Evolutionary conservation across 2,888 invertebrate species (phyloP).

Genomic region (Pseudolycoriella hygida): DNA sequence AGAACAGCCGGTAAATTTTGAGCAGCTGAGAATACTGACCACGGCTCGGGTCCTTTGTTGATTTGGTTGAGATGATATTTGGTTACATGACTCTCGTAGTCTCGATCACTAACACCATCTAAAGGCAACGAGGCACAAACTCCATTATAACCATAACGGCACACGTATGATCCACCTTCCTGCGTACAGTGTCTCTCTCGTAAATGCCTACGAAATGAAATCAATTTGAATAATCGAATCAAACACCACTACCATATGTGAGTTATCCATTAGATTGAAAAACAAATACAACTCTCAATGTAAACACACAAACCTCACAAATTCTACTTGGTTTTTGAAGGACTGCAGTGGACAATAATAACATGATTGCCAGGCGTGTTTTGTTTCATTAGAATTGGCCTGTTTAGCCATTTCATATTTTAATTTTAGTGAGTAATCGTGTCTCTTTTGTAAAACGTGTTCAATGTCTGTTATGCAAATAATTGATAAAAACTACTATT

Average conservation of each 20-base stretch:
- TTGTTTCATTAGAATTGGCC: background rate
- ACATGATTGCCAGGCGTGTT: constrained; percentile 38
- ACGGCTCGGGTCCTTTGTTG: constrained; percentile 30
- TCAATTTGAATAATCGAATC: background rate
- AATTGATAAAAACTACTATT: background rate
- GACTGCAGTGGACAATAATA: constrained; percentile 40
- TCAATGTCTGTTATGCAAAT: background rate
- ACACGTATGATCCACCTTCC: constrained; percentile 73
- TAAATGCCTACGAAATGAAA: constrained; percentile 44
- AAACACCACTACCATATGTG: background rate
- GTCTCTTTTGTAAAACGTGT: background rate
- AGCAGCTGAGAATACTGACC: constrained; percentile 58
- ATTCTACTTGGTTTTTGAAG: constrained; percentile 38
- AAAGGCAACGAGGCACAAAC: constrained; percentile 76
- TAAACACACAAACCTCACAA: constrained; percentile 33
- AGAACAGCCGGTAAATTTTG: constrained; percentile 91
- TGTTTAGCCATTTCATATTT: constrained; percentile 5
- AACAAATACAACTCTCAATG: background rate
- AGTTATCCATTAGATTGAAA: background rate
- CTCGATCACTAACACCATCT: constrained; percentile 73
- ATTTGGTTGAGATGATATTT: constrained; percentile 38
- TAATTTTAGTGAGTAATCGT: background rate
- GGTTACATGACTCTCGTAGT: constrained; percentile 72
- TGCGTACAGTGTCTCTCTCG: constrained; percentile 62
- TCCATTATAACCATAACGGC: constrained; percentile 74